phyloP scores from a whole-genome alignment of 2,888 invertebrate species.

The Ochropleura plecta region DNA sequence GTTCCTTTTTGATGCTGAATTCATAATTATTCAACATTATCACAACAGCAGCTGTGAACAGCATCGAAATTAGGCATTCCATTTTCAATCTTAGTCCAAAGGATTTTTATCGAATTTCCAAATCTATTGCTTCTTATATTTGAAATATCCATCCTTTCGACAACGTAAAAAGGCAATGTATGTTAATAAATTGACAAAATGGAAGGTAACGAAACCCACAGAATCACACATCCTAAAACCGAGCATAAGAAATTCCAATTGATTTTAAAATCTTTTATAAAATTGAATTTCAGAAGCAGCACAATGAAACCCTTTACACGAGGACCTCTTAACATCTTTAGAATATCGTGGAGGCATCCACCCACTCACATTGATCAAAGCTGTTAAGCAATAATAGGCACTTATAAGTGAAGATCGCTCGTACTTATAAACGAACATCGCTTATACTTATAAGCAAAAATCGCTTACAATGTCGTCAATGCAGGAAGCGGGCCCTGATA shows the following conservation, averaged over 20 bases:
- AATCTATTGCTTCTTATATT: not conserved
- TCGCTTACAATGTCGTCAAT: constrained; percentile 29
- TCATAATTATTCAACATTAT: too few relatives aligned
- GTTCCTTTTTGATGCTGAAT: not conserved
- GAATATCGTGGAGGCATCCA: constrained; percentile 52
- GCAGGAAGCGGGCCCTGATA: constrained; percentile 37
- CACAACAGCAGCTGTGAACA: not conserved
- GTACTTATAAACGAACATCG: constrained; percentile 40
- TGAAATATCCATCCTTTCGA: not conserved
- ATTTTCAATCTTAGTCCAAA: not conserved
- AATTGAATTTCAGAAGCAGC: constrained; percentile 11
- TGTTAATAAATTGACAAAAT: not conserved
- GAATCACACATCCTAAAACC: not conserved
- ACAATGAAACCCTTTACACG: constrained; percentile 16
- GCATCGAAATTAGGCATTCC: not conserved
- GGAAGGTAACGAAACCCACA: not conserved
- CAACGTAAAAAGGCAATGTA: not conserved
- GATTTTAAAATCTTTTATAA: not conserved
- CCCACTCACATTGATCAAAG: constrained; percentile 52
- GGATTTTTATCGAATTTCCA: not conserved
- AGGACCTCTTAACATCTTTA: constrained; percentile 49
- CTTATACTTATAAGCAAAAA: constrained; percentile 31
- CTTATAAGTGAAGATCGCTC: constrained; percentile 41
- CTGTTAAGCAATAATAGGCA: constrained; percentile 60
- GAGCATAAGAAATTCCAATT: not conserved